phyloP scores from a whole-genome alignment of 1,140 invertebrate species.

The Ceratosolen solmsi region DNA sequence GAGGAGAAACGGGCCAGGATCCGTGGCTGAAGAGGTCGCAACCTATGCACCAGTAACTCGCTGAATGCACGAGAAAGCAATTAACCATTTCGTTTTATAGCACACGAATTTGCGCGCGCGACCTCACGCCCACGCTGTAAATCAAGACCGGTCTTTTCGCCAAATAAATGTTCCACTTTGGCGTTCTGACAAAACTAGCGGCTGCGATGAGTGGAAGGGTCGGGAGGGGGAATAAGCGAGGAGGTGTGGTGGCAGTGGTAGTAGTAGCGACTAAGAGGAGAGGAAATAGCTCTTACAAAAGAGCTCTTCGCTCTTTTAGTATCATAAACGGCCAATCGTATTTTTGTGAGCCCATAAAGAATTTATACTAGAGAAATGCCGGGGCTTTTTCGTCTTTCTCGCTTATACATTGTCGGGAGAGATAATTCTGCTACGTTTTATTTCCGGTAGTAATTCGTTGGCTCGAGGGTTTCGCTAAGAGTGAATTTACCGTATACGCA shows the following conservation, averaged over 20 bases:
- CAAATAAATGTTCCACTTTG: conserved; percentile 37
- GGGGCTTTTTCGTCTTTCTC: neutral
- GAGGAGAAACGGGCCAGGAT: neutral
- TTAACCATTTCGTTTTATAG: conserved; percentile 48
- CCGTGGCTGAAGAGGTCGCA: too few relatives aligned
- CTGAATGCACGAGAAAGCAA: conserved; percentile 34
- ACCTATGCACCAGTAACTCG: neutral
- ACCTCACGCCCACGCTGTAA: conserved; percentile 4
- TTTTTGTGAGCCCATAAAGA: conserved; percentile 9
- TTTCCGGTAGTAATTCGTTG: too few relatives aligned
- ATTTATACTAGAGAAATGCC: neutral
- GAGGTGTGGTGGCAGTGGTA: neutral
- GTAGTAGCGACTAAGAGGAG: neutral
- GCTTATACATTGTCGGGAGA: too few relatives aligned
- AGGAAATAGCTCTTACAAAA: conserved; percentile 11
- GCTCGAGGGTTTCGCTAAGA: too few relatives aligned
- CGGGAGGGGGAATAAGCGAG: too few relatives aligned
- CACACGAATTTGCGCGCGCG: neutral
- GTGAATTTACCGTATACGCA: too few relatives aligned
- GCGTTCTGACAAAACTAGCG: conserved; percentile 33
- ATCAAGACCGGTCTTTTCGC: conserved; percentile 20
- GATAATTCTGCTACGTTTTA: neutral
- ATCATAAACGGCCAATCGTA: neutral
- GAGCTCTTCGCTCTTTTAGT: conserved; percentile 1
- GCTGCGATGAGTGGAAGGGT: neutral